Evolutionary conservation across 2,113 vertebrate genomes (phyloP), one percentile per base, ranked within the genome.

Genomic region (Lophotis ruficrista): DNA sequence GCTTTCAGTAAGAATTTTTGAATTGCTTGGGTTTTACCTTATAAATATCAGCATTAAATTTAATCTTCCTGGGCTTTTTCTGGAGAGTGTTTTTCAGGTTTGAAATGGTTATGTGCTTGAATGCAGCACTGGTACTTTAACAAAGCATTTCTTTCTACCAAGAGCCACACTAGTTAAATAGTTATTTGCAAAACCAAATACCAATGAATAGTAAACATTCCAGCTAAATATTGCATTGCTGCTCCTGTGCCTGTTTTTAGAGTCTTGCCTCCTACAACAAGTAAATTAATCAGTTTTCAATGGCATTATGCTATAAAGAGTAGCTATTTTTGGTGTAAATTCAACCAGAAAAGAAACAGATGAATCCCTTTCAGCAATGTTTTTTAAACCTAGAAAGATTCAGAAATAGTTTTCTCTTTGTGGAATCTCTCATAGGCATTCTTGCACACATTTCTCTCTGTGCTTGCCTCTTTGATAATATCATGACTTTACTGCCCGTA

Each of bases 111-210:
- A 53, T 18, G 16, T 68, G 47, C 51, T 78, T 68, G 33, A 71
- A 75, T 12, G 30, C 35, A 82, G 72, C 64, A 43, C 73, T 38
- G 60, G 23, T 87, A 24, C 37, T 69, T 61, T 41, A 68, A 87
- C 80, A 93, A 56, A 87, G 50, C 3, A 2, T 79, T 87, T 87
- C 57, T 93, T 93, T 96, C 73, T 82, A 57, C 35, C 21, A 68
- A 84, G 69, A 91, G 45, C 35, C 5, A 6, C 30, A 8, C 33
- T 93, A 84, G 72, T 73, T 85, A 94, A 90, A 89, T 22, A 92
- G 80, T 48, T 82, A 87, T 91, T 84, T 87, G 57, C 69, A 91
- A 89, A 95, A 94, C 5, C 87, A 96, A 94, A 95, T 77, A 93
- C 51, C n/a, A 53, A 5, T 2, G 64, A 51, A 78, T 19, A 71